Percentiles rank a stretch among this genome's conserved stretches.
These are phyloP conservation scores for Holothuria leucospilota DNA, from an alignment of 53 echinoderm and acorn worm genomes.

Conservation along the genomic window DNA sequence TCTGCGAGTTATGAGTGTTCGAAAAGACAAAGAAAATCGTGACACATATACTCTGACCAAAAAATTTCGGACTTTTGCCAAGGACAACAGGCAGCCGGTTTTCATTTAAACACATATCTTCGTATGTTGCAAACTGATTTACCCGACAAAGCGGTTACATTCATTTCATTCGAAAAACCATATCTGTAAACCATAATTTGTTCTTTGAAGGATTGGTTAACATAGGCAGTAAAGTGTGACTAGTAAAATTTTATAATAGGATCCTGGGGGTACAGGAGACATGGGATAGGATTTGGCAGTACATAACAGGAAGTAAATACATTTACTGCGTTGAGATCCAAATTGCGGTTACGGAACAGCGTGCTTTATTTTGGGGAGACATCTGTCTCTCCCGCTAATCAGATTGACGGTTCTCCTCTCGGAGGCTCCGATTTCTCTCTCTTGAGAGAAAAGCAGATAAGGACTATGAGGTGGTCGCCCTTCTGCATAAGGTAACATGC, in stretches of 20 bases:
- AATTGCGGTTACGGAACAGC: conserved; percentile 50
- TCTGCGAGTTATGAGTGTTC: conserved; percentile 54
- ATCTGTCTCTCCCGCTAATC: conserved; percentile 49
- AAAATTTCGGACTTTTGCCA: conserved; percentile 54
- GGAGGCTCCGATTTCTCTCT: conserved; percentile 11
- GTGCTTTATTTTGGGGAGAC: conserved; percentile 43
- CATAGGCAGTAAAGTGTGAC: conserved; percentile 56
- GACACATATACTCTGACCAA: conserved; percentile 53
- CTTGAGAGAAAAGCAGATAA: conserved; percentile 42
- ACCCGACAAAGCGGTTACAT: conserved; percentile 47
- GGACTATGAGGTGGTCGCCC: conserved; percentile 49
- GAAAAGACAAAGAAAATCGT: conserved; percentile 54
- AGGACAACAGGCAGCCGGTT: conserved; percentile 51
- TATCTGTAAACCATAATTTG: conserved; percentile 51
- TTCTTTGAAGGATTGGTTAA: conserved; percentile 57
- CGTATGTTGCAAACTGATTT: background rate
- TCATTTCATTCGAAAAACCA: conserved; percentile 16
- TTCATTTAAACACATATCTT: conserved; percentile 45
- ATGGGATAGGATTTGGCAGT: conserved; percentile 40
- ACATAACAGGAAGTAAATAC: conserved; percentile 43
- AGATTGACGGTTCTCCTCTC: conserved; percentile 42
- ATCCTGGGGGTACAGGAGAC: conserved; percentile 54
- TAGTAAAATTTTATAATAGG: conserved; percentile 57
- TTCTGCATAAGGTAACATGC: conserved; percentile 54
- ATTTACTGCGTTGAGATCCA: conserved; percentile 48